A percentile compares a stretch with the other conserved stretches of the same genome.
phyloP scores from a whole-genome alignment of 2,113 vertebrate genomes.

The Neofelis nebulosa region DNA sequence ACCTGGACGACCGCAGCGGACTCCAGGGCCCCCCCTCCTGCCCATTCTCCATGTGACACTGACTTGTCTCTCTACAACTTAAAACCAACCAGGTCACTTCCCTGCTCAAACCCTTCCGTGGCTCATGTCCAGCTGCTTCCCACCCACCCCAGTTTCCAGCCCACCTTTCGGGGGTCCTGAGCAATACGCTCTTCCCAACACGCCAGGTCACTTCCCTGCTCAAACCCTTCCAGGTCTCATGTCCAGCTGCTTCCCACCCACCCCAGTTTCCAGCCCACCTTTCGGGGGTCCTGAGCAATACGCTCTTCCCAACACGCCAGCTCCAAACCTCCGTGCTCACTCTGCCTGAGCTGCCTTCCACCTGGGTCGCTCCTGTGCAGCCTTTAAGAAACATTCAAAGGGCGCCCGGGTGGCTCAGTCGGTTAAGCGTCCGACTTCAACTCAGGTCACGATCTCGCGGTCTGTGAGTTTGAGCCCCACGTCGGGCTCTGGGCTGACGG shows the following conservation, averaged over 20 bases:
- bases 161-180: neutral
- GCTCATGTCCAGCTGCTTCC: neutral
- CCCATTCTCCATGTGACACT: fast-evolving
- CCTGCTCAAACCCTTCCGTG: neutral
- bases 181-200: fast-evolving
- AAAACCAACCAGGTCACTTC: neutral
- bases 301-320: fast-evolving
- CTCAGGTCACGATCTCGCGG: too few relatives aligned
- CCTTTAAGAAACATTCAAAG: neutral
- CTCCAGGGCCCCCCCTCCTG: neutral
- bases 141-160: neutral
- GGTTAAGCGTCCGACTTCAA: too few relatives aligned
- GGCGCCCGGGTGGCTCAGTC: too few relatives aligned
- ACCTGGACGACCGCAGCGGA: fast-evolving
- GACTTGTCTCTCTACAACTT: neutral
- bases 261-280: neutral
- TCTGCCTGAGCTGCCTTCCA: neutral
- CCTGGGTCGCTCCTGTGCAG: neutral
- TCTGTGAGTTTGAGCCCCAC: too few relatives aligned
- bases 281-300: neutral
- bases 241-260: neutral
- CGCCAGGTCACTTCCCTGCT: neutral
- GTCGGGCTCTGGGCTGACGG: fast-evolving
- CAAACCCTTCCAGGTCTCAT: neutral
- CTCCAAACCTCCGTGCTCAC: neutral